Evolutionary conservation across 2,888 invertebrate genomes (phyloP).

Genomic region (Protonemura montana): DNA sequence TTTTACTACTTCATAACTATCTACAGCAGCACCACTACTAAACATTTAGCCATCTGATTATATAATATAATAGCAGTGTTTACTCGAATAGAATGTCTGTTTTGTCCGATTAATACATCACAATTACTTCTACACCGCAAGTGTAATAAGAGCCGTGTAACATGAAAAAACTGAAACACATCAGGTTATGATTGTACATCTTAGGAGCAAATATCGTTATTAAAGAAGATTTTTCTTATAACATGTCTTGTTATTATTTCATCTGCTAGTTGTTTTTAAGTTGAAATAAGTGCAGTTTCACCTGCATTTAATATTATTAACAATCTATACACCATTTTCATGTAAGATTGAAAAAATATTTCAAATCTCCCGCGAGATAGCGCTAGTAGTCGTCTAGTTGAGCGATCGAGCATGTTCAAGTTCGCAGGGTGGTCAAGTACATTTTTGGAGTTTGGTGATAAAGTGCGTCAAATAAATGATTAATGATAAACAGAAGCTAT

Average conservation of each 20-base stretch:
- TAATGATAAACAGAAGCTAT: too few species aligned
- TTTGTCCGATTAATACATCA: conserved; percentile 10
- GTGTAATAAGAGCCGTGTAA: background rate
- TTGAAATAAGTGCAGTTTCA: too few species aligned
- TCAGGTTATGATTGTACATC: conserved; percentile 7
- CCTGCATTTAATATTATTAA: conserved; percentile 19
- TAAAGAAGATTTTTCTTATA: conserved; percentile 27
- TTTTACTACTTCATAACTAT: background rate
- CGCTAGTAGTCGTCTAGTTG: too few species aligned
- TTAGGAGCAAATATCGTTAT: conserved; percentile 34
- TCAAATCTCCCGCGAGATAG: too few species aligned
- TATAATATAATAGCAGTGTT: conserved; percentile 7
- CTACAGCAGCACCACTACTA: background rate
- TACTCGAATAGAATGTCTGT: background rate
- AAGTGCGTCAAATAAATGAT: too few species aligned
- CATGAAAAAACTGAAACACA: background rate
- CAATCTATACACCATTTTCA: background rate
- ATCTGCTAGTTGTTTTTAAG: background rate
- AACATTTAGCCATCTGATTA: conserved; percentile 7
- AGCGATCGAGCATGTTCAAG: too few species aligned
- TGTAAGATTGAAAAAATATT: background rate
- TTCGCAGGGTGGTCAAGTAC: too few species aligned
- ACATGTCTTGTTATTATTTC: background rate
- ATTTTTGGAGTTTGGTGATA: too few species aligned
- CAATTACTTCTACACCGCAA: background rate